Percentiles rank a stretch among this genome's conserved stretches.
These are phyloP conservation scores for Heliconius hermathena DNA, from an alignment of 1,140 invertebrate genomes.

Conservation along the genomic window DNA sequence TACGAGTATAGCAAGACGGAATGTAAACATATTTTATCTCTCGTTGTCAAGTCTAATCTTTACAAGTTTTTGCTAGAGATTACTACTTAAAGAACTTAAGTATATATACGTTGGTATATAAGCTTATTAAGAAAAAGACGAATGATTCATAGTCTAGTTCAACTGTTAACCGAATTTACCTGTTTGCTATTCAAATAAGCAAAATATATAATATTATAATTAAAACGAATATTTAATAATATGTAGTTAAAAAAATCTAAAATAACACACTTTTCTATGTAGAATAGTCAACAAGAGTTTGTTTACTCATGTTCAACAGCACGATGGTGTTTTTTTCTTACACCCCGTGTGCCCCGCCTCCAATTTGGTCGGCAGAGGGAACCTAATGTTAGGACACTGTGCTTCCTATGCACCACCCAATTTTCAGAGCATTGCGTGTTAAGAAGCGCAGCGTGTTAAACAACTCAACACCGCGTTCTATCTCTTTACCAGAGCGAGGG, in stretches of 20 bases:
- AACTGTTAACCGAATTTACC: too few relatives aligned
- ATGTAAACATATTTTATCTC: not conserved
- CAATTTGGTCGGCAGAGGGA: too few relatives aligned
- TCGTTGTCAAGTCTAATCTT: not conserved
- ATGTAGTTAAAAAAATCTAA: not conserved
- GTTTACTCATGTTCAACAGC: not conserved
- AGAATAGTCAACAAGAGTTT: too few relatives aligned
- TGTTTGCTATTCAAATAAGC: too few relatives aligned
- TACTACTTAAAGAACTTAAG: not conserved
- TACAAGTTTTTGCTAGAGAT: not conserved
- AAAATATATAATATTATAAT: too few relatives aligned
- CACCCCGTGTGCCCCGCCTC: not conserved
- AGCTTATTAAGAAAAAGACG: not conserved
- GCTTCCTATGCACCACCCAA: too few relatives aligned
- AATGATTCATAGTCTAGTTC: not conserved
- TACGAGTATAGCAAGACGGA: too few relatives aligned
- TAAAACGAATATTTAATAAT: too few relatives aligned
- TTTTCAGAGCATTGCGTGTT: too few relatives aligned
- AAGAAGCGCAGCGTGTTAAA: too few relatives aligned
- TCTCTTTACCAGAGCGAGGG: not conserved
- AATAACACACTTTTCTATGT: too few relatives aligned
- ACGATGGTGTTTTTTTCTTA: not conserved
- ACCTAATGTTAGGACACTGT: not conserved
- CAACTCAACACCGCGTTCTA: too few relatives aligned
- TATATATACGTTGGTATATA: not conserved